These are phyloP conservation scores for Mionectes olivaceus DNA, from an alignment of 2,797 vertebrate genomes.

Conservation along the genomic window DNA sequence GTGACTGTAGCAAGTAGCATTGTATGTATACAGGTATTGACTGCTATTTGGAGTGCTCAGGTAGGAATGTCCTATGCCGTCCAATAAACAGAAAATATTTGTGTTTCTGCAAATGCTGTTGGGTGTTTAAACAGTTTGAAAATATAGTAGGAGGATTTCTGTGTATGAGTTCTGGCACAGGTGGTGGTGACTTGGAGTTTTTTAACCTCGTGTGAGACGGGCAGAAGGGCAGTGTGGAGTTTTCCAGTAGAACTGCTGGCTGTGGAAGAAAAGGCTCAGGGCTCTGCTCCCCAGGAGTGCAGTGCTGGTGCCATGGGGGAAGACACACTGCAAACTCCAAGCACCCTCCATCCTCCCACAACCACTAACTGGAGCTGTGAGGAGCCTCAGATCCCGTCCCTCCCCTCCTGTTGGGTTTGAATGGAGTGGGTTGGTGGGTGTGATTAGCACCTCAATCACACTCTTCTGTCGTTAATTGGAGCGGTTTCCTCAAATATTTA, in stretches of 20 bases:
- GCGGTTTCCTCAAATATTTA: neutral
- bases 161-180: neutral
- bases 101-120: neutral
- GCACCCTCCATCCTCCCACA: neutral
- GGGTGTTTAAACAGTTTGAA: neutral
- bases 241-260: neutral
- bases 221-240: neutral
- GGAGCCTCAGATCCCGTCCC: neutral
- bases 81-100: neutral
- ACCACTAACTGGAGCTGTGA: neutral
- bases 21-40: fast-evolving
- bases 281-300: fast-evolving
- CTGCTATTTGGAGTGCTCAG: neutral
- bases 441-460: neutral
- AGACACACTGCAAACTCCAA: neutral
- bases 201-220: neutral
- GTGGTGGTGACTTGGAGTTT: neutral
- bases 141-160: neutral
- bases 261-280: neutral
- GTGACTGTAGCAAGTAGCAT: neutral
- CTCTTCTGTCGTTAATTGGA: neutral
- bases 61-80: neutral
- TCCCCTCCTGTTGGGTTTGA: neutral
- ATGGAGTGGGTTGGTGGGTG: neutral
- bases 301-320: neutral